phyloP scores from a whole-genome alignment of 2,888 invertebrate genomes.

The Spodoptera exigua region DNA sequence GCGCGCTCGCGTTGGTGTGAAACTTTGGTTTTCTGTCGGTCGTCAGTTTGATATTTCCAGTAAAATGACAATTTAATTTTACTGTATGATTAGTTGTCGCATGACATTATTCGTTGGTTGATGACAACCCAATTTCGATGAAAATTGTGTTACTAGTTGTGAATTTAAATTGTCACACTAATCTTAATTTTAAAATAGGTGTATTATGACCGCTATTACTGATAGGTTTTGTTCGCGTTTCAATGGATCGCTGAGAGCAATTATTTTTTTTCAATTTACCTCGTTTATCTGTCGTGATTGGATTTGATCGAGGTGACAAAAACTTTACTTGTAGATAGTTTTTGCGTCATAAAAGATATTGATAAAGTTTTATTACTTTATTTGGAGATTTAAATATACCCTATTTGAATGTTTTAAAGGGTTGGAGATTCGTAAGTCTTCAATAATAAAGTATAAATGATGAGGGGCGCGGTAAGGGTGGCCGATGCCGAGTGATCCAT shows the following conservation, averaged over 20 bases:
- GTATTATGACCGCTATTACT: not conserved
- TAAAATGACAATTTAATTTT: slow-evolving; percentile 50
- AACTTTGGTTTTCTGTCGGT: slow-evolving; percentile 47
- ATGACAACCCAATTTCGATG: slow-evolving; percentile 29
- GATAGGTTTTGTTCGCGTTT: not conserved
- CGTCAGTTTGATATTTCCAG: slow-evolving; percentile 38
- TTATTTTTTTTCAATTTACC: slow-evolving; percentile 29
- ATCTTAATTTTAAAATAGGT: slow-evolving; percentile 14
- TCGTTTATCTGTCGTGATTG: slow-evolving; percentile 17
- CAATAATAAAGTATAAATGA: slow-evolving; percentile 80
- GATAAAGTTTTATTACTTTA: slow-evolving; percentile 9
- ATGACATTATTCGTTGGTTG: slow-evolving; percentile 41
- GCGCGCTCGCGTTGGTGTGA: slow-evolving; percentile 37
- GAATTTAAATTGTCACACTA: slow-evolving; percentile 35
- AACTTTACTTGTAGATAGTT: slow-evolving; percentile 12
- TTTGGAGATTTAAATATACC: slow-evolving; percentile 13
- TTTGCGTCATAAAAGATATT: slow-evolving; percentile 17
- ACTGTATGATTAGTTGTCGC: slow-evolving; percentile 42
- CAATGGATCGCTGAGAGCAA: slow-evolving; percentile 9
- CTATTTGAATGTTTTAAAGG: slow-evolving; percentile 58
- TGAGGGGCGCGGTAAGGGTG: slow-evolving; percentile 65
- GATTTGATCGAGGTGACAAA: slow-evolving; percentile 16
- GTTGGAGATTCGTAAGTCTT: slow-evolving; percentile 67
- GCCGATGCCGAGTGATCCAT: slow-evolving; percentile 67
- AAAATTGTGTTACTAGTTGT: slow-evolving; percentile 28